Conservation (phyloP, 1,140 invertebrate species). For the Neodiprion pinetum region DNA sequence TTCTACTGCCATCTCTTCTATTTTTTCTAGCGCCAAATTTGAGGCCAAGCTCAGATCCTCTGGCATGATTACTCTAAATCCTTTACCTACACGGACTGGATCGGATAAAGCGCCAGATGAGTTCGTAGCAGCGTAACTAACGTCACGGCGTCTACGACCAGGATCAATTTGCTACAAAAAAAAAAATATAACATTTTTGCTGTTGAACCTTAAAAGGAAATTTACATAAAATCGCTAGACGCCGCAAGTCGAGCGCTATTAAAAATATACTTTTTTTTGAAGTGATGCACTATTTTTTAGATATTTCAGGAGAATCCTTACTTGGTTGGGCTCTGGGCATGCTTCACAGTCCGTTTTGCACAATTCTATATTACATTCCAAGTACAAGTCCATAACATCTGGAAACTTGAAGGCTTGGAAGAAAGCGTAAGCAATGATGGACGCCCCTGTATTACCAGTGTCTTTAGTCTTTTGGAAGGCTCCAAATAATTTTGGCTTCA, state of each 20-base stretch:
- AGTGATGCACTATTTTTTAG: neutral
- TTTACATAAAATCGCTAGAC: neutral
- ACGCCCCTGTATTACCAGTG: conserved; percentile 76
- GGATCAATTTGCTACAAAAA: conserved; percentile 66
- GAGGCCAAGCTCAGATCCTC: conserved; percentile 64
- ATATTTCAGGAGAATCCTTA: conserved; percentile 28
- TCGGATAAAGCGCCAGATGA: conserved; percentile 57
- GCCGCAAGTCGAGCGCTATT: neutral
- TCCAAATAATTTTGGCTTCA: conserved; percentile 84
- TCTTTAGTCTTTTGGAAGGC: conserved; percentile 82
- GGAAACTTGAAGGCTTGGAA: conserved; percentile 91
- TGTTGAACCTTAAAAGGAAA: neutral
- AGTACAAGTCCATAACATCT: conserved; percentile 83
- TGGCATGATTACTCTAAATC: conserved; percentile 71
- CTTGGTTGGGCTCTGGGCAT: conserved; percentile 72
- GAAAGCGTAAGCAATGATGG: conserved; percentile 80
- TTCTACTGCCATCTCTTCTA: conserved; percentile 41
- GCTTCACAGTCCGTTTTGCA: conserved; percentile 82
- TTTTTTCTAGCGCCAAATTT: conserved; percentile 40
- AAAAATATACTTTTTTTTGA: conserved; percentile 1
- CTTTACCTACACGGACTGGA: conserved; percentile 67
- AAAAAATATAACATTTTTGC: conserved; percentile 8
- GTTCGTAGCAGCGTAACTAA: conserved; percentile 57
- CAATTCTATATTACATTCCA: conserved; percentile 85
- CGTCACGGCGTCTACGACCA: conserved; percentile 63